A percentile compares a stretch with the other conserved stretches of the same genome.
These are phyloP conservation scores for Oscheius sp. DNA, from an alignment of 2,888 invertebrate genomes.

Conservation along the genomic window DNA sequence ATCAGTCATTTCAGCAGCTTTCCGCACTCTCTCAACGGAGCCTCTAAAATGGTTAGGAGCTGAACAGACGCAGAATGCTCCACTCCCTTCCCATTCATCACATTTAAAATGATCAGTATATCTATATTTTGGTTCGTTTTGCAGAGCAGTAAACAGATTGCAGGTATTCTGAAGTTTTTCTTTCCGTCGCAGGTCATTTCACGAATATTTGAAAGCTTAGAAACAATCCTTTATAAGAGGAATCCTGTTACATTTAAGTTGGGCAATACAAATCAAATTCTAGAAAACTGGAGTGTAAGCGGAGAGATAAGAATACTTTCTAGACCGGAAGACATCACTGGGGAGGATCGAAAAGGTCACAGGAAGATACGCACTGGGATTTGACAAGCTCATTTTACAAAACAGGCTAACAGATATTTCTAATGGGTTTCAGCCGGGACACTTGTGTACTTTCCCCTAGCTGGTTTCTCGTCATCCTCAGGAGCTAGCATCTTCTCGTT, in stretches of 20 bases:
- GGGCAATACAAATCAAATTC: no score
- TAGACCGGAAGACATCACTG: neutral
- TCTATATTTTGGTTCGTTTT: no score
- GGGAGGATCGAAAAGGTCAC: conserved; percentile 29
- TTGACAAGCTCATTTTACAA: conserved; percentile 25
- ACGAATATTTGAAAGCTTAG: no score
- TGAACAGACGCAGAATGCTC: conserved; percentile 32
- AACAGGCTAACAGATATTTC: neutral
- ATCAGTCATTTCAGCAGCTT: conserved; percentile 27
- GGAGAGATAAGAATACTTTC: no score
- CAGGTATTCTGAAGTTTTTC: no score
- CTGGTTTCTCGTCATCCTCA: conserved; percentile 36
- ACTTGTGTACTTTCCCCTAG: conserved; percentile 28
- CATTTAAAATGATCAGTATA: conserved; percentile 23
- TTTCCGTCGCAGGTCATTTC: no score
- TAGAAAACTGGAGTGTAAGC: no score
- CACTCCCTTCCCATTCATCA: conserved; percentile 32
- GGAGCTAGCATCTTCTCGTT: conserved; percentile 15
- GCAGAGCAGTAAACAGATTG: no score
- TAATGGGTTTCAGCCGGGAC: conserved; percentile 20
- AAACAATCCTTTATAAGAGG: no score
- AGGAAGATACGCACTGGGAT: conserved; percentile 8
- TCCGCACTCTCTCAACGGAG: conserved; percentile 24
- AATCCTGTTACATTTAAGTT: no score
- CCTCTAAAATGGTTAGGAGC: conserved; percentile 39